These are phyloP conservation scores for Ramphastos sulfuratus DNA, from an alignment of 2,113 vertebrate species.

Conservation along the genomic window DNA sequence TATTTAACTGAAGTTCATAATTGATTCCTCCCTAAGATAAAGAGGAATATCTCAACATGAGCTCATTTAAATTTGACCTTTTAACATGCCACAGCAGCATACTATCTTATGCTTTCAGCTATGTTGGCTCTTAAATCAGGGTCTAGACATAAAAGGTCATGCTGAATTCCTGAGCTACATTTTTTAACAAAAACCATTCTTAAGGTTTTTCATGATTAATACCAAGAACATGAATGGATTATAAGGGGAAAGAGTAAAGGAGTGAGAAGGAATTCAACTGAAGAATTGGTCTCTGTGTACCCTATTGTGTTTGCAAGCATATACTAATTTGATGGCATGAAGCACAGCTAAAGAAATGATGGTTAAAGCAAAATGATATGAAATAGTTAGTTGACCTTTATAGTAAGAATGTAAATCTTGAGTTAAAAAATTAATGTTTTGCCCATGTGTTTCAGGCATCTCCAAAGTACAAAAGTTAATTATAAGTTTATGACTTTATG, in stretches of 20 bases:
- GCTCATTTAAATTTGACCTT: conserved; percentile 69
- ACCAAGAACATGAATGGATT: not conserved
- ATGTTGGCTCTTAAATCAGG: conserved; percentile 64
- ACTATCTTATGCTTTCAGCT: conserved; percentile 41
- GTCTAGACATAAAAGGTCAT: conserved; percentile 65
- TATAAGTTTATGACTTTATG: not conserved
- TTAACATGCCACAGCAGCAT: conserved; percentile 63
- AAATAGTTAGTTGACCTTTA: not conserved
- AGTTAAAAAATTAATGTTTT: not conserved
- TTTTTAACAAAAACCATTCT: conserved; percentile 29
- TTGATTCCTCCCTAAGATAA: conserved; percentile 38
- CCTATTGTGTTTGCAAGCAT: not conserved
- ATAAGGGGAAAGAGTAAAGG: not conserved
- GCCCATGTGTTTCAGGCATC: not conserved
- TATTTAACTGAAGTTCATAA: conserved; percentile 25
- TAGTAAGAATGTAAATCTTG: not conserved
- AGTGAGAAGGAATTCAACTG: not conserved
- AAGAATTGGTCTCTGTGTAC: not conserved
- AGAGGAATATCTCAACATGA: conserved; percentile 46
- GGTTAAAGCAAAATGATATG: not conserved
- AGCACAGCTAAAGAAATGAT: not conserved
- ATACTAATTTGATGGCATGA: not conserved
- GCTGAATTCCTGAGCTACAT: conserved; percentile 29
- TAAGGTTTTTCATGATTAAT: conserved; percentile 21
- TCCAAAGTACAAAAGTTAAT: not conserved